Evolutionary conservation across 2,888 invertebrate genomes (phyloP), one percentile per base, ranked within the genome.

Genomic region (Idaea dimidiata): DNA sequence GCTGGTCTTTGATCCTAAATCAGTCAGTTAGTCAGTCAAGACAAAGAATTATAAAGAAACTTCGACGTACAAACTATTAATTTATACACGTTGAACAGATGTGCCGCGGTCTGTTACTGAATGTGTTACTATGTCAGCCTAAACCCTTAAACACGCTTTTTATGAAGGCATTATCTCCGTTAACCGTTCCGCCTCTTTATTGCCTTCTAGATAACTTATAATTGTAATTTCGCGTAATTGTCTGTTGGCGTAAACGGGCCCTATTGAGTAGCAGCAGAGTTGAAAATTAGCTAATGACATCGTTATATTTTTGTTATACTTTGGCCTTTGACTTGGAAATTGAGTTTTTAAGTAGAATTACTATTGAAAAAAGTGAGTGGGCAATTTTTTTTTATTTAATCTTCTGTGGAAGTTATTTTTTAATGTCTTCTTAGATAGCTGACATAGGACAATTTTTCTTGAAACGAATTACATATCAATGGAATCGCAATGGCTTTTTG

Each of bases 71-170:
- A 33, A 33, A 10, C 7, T 33, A 1, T 33, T 10, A 10, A 5
- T 33, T 33, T 33, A 33, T 33, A 43, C 43, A 43, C 43, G 10
- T 43, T 43, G 43, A 43, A 3, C 10, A 43, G 43, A 14, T 33
- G 14, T 33, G 24, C 24, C 24, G 24, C 24, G 14, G 33, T 33
- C 8, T 33, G 14, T 43, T 43, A 43, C 43, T 14, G 43, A 43
- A 43, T 43, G 2, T 3, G 84, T 86, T 86, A 79, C 69, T 83
- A 86, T 89, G 87, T 87, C 84, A 84, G 87, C 86, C 84, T 84
- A 83, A 87, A 84, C 87, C 85, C 86, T 88, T 89, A 82, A 85
- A 80, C 81, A 81, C 81, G 81, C 78, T 82, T 85, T 88, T 89
- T 86, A 88, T 81, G 83, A 77, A 67, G 77, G 79, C 76, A 84